A percentile compares a stretch with the other conserved stretches of the same genome.
Conservation (phyloP, 2,113 vertebrate genomes). For the Mormoops blainvillei region DNA sequence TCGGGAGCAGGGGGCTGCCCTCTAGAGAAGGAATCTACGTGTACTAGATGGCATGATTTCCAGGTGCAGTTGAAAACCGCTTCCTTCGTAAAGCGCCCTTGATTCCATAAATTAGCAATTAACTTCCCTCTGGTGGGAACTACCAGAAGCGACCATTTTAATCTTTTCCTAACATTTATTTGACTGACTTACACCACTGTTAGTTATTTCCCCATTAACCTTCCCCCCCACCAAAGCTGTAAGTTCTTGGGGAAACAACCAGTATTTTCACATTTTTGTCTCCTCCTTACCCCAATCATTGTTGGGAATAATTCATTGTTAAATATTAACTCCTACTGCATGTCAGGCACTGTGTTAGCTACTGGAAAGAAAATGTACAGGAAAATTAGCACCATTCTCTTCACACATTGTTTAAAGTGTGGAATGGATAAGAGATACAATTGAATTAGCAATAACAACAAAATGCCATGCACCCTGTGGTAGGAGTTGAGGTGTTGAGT, state of each 20-base stretch:
- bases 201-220: neutral
- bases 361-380: neutral
- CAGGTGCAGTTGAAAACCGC: neutral
- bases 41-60: neutral
- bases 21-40: neutral
- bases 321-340: neutral
- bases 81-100: neutral
- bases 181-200: neutral
- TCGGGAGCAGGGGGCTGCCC: neutral
- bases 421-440: neutral
- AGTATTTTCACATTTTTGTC: neutral
- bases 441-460: neutral
- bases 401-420: neutral
- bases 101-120: slow-evolving; percentile 29
- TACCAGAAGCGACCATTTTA: neutral
- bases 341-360: neutral
- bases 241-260: neutral
- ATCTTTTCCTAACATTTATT: slow-evolving; percentile 18
- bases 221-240: neutral
- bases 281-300: neutral
- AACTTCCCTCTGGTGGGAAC: neutral
- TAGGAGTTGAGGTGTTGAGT: neutral
- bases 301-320: neutral
- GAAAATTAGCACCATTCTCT: neutral
- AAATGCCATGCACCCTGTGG: neutral